These are phyloP conservation scores for Ophiothrix spiculata DNA, from an alignment of 35 echinoderm and acorn worm species.

Conservation along the genomic window DNA sequence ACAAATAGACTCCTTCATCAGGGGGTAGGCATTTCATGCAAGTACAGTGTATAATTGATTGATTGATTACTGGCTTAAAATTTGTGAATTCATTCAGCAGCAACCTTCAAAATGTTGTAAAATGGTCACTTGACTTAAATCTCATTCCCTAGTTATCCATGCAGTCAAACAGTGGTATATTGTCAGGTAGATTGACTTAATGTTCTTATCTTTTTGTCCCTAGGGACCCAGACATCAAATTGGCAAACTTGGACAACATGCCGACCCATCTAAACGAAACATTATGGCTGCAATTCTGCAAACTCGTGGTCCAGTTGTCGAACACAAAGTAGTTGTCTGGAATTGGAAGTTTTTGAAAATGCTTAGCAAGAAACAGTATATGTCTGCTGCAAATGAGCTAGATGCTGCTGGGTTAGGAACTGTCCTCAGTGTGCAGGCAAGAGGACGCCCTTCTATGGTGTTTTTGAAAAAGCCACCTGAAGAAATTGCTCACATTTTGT, in stretches of 20 bases:
- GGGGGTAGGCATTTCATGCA: no score
- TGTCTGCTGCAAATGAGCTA: background rate
- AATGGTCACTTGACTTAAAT: no score
- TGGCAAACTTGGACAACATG: background rate
- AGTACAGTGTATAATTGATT: no score
- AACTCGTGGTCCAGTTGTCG: background rate
- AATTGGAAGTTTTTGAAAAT: background rate
- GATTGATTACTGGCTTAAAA: no score
- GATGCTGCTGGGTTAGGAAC: background rate
- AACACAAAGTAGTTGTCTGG: background rate
- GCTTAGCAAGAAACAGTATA: background rate
- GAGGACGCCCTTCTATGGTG: background rate
- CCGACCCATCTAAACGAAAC: background rate
- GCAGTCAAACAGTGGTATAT: no score
- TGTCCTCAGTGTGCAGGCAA: background rate
- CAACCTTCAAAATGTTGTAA: no score
- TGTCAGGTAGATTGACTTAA: no score
- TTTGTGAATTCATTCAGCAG: no score
- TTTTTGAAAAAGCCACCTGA: background rate
- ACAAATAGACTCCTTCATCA: no score
- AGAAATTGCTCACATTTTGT: background rate
- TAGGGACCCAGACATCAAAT: no score
- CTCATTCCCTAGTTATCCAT: no score
- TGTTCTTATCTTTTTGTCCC: no score
- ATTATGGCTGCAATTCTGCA: background rate